A percentile compares a stretch with the other conserved stretches of the same genome.
Conservation (phyloP, 2,113 vertebrate genomes). For the Amphiprion percula region DNA sequence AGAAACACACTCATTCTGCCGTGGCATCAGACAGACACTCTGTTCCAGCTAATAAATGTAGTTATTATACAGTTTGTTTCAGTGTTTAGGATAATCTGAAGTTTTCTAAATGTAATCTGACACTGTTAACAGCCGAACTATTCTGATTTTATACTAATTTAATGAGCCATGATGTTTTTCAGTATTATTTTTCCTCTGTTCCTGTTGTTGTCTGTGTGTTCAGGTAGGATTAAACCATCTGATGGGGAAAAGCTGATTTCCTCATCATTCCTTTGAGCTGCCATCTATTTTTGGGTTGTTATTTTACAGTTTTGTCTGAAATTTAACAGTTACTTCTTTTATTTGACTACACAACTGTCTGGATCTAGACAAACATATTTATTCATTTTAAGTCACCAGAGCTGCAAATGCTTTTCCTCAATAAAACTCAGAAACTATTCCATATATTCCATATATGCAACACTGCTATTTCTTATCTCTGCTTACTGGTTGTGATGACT, state of each 20-base stretch:
- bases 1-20: neutral
- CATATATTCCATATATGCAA: no score
- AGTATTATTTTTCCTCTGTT: neutral
- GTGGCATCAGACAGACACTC: conserved; percentile 5
- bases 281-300: neutral
- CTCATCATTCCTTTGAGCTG: neutral
- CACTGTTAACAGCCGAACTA: neutral
- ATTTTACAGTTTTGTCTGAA: neutral
- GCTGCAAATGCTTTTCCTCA: no score
- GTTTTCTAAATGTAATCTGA: neutral
- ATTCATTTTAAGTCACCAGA: no score
- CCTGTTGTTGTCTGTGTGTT: neutral
- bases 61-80: no score
- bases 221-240: neutral
- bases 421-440: no score
- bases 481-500: conserved; percentile 71
- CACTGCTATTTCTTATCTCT: neutral
- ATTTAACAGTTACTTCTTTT: no score
- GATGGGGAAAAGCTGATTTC: neutral
- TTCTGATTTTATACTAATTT: no score
- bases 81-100: no score
- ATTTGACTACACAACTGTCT: no score
- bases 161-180: no score
- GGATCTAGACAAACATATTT: no score
- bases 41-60: neutral